Evolutionary conservation across 2,888 invertebrate genomes (phyloP), one percentile per base, ranked within the genome.

Genomic region (Drosophila lutescens): DNA sequence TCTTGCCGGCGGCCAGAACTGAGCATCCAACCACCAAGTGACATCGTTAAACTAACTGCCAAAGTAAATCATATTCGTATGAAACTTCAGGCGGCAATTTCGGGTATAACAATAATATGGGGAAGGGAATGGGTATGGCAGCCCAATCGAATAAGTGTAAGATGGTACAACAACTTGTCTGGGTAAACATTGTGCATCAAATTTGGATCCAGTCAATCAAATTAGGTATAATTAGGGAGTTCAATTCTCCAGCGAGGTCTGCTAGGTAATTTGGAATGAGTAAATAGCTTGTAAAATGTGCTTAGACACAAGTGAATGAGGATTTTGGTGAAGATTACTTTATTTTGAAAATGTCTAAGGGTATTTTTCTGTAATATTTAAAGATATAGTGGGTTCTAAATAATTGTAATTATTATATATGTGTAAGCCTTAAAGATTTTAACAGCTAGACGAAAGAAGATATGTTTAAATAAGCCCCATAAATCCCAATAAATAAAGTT

Each of bases 11-110:
- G 53, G 68, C 49, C 51, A 66, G 76, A 74, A 60, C 9, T 10
- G 43, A 49, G 50, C 61, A 56, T 44, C 41, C 53, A 70, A 36
- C 61, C 71, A 46, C 60, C 78, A 62, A 84, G 78, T 83, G 85
- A 78, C 85, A 81, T 76, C 61, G 67, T 74, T 75, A 69, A 72
- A 74, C 77, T 74, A 62, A 79, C 71, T 69, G 82, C 53, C 77
- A 58, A 41, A 74, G 66, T 61, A 78, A 76, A 86, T 81, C 74
- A 81, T 71, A 71, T 86, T 67, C 76, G 49, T 53, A 46, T 17
- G 57, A 43, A 66, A 49, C 41, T 43, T 51, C 15, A 15, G 43
- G 36, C 20, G 51, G 36, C 43, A 46, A 40, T 65, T 63, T 61
- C n/a, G 49, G 54, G 32, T 34, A 40, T n/a, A 26, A 34, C 62